Evolutionary conservation across 2,797 vertebrate species (phyloP).

Genomic region (Anomalospiza imberbis): DNA sequence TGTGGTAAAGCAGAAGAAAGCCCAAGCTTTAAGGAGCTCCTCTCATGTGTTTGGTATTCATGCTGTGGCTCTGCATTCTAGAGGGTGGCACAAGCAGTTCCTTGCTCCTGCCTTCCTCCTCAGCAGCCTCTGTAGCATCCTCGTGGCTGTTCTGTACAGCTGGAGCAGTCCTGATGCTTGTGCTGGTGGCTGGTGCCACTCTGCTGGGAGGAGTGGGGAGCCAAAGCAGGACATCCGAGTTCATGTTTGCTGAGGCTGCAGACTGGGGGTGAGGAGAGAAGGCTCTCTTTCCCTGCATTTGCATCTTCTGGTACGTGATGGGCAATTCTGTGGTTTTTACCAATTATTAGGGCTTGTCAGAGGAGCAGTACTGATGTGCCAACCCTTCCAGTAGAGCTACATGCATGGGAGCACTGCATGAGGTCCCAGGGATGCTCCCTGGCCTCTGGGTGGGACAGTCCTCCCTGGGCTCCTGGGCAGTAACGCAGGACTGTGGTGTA

Average conservation of each 20-base stretch:
- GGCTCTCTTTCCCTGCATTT: neutral
- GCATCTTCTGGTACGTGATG: neutral
- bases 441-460: no score
- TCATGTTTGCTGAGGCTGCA: neutral
- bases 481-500: neutral
- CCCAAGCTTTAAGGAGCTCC: neutral
- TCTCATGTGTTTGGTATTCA: neutral
- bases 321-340: neutral
- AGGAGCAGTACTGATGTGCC: neutral
- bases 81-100: neutral
- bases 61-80: neutral
- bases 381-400: accelerated
- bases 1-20: neutral
- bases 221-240: neutral
- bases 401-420: neutral
- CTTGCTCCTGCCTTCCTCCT: neutral
- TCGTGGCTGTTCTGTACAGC: neutral
- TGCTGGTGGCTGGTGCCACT: neutral
- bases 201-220: neutral
- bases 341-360: neutral
- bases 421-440: neutral
- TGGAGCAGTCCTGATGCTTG: neutral
- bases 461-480: neutral
- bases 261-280: neutral
- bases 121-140: neutral